A percentile compares a stretch with the other conserved stretches of the same genome.
These are phyloP conservation scores for Eulemur macaco DNA, from an alignment of 2,113 vertebrate genomes.

Conservation along the genomic window DNA sequence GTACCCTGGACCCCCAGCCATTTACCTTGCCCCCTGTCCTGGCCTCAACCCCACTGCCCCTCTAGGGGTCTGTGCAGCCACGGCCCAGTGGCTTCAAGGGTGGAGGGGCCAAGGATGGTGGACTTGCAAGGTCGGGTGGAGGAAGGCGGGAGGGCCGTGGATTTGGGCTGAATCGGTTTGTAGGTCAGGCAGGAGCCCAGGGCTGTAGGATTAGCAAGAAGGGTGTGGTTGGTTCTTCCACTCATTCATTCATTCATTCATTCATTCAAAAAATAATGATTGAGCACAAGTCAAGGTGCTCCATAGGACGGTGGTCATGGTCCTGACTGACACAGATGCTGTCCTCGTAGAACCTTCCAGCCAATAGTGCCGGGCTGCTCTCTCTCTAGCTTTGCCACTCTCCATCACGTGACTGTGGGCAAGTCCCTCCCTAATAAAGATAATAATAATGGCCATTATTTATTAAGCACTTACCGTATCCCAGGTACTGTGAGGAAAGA, in stretches of 20 bases:
- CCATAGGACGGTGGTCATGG: neutral
- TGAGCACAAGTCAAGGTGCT: neutral
- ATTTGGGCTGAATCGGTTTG: constrained; percentile 1
- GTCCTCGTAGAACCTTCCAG: neutral
- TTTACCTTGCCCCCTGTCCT: constrained; percentile 14
- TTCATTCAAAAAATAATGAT: constrained; percentile 23
- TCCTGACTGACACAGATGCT: neutral
- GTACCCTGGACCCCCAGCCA: constrained; percentile 48
- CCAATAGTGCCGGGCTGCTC: neutral
- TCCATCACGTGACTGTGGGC: neutral
- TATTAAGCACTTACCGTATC: neutral
- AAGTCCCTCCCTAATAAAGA: neutral
- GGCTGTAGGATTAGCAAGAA: neutral
- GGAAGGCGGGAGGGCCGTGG: neutral
- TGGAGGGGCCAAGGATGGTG: neutral
- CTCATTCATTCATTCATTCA: neutral
- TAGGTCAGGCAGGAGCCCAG: constrained; percentile 42
- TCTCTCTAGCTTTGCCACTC: neutral
- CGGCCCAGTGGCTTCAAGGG: neutral
- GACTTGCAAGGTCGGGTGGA: neutral
- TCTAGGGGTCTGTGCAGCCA: neutral
- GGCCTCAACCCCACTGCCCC: constrained; percentile 6
- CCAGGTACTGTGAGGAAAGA: neutral
- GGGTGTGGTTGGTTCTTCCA: constrained; percentile 35
- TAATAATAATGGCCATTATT: neutral